Evolutionary conservation across 2,797 vertebrate species (phyloP).

Genomic region (Hyperoplus lanceolatus): DNA sequence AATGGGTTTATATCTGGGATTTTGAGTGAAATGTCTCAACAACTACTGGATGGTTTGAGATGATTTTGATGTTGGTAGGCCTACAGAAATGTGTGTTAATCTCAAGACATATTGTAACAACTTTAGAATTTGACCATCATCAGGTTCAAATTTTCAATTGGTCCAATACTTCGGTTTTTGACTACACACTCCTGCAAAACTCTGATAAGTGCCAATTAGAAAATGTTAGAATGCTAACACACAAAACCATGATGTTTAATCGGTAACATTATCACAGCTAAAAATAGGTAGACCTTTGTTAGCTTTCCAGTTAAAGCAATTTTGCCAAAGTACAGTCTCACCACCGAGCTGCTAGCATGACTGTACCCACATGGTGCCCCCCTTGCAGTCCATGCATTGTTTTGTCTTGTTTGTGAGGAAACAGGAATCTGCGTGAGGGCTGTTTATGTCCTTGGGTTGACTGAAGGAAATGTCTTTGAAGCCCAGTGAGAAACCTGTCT

Average conservation of each 20-base stretch:
- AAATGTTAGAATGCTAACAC: neutral
- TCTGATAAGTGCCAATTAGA: neutral
- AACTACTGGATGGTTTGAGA: neutral
- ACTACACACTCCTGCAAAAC: neutral
- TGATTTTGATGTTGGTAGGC: too few relatives aligned
- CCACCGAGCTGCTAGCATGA: neutral
- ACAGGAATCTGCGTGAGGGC: neutral
- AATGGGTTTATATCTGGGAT: neutral
- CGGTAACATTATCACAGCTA: neutral
- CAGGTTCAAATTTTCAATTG: neutral
- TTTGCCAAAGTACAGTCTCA: neutral
- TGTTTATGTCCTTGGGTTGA: slow-evolving; percentile 9
- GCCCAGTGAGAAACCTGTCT: slow-evolving; percentile 22
- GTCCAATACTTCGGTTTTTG: neutral
- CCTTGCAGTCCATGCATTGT: neutral
- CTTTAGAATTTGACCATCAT: neutral
- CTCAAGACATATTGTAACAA: neutral
- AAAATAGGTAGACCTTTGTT: neutral
- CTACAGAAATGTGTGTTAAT: neutral
- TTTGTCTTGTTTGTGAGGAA: neutral
- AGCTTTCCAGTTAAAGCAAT: too few relatives aligned
- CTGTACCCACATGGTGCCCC: neutral
- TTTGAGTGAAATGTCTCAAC: neutral
- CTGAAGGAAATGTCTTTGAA: slow-evolving; percentile 27
- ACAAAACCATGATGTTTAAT: neutral